Evolutionary conservation across 2,113 vertebrate genomes (phyloP).

Genomic region (Falco punctatus): DNA sequence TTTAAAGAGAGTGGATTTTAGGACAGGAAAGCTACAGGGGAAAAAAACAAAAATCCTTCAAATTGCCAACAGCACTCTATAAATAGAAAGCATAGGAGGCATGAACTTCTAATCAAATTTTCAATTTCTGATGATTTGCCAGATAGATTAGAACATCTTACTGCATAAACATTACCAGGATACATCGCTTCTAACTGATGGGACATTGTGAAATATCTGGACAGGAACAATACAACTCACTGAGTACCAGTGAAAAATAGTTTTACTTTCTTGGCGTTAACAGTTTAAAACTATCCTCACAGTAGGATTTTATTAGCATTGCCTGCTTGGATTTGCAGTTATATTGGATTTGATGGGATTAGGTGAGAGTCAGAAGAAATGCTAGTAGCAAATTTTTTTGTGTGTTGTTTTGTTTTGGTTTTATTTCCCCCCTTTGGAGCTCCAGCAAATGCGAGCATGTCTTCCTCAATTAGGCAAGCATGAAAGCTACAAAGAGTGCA

Average conservation of each 20-base stretch:
- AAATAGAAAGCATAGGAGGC: neutral
- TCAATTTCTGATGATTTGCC: neutral
- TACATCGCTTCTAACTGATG: rapidly evolving
- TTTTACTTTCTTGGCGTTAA: neutral
- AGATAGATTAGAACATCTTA: neutral
- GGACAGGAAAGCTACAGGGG: neutral
- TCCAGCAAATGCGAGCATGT: neutral
- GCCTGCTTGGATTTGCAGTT: neutral
- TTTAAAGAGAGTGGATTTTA: conserved; percentile 1
- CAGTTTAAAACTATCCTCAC: neutral
- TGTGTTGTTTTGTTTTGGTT: neutral
- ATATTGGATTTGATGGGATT: neutral
- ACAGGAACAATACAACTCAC: neutral
- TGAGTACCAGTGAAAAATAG: neutral
- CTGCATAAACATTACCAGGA: neutral
- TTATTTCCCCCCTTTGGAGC: neutral
- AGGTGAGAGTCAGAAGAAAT: neutral
- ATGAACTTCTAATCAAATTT: neutral
- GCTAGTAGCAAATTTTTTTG: neutral
- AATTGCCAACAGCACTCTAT: neutral
- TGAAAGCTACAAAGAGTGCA: neutral
- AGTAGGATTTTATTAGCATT: neutral
- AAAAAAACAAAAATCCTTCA: neutral
- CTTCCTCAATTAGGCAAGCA: conserved; percentile 12
- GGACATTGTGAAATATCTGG: neutral